Evolutionary conservation across 2,113 vertebrate species (phyloP).

Genomic region (Rhinolophus sinicus): DNA sequence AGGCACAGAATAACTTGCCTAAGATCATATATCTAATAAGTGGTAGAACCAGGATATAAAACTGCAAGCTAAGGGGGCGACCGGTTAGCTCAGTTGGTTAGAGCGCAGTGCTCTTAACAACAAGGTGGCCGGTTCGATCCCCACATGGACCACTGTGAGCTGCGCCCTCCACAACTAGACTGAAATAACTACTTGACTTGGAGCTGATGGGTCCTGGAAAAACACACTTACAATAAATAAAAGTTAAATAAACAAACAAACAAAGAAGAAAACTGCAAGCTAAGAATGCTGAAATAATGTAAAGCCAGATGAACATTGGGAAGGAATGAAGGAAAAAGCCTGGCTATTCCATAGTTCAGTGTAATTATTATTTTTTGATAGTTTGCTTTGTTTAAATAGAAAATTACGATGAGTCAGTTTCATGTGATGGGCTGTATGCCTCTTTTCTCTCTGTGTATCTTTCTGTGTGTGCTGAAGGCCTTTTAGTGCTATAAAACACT

Average conservation of each 20-base stretch:
- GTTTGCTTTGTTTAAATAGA: conserved; percentile 18
- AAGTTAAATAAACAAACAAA: no score
- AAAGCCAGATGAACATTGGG: not conserved
- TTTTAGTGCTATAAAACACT: conserved; percentile 36
- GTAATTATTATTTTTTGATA: not conserved
- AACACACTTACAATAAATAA: no score
- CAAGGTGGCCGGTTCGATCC: no score
- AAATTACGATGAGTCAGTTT: conserved; percentile 11
- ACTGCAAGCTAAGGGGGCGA: not conserved
- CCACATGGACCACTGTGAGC: no score
- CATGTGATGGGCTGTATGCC: not conserved
- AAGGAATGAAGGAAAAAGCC: not conserved
- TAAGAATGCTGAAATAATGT: not conserved
- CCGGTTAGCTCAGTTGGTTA: no score
- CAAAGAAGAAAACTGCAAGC: not conserved
- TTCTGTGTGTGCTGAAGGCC: not conserved
- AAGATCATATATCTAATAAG: not conserved
- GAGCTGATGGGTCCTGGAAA: no score
- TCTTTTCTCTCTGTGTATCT: not conserved
- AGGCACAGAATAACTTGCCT: not conserved
- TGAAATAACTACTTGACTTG: no score
- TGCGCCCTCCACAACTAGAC: no score
- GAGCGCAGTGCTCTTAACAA: no score
- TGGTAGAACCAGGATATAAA: not conserved
- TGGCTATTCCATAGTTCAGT: not conserved